Percentiles rank a stretch among this genome's conserved stretches.
Evolutionary conservation across 1,140 invertebrate genomes (phyloP).

Genomic region (fruit fly (Drosophila melanogaster)): Release_6_plus_ISO1_MT NT_033777.3:20351001-20351500

Average conservation of each 20-base stretch:
- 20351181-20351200: conserved; percentile 22
- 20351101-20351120: background rate
- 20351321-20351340: conserved; percentile 28
- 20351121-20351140: background rate
- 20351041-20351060: background rate
- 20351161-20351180: background rate
- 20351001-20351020: background rate
- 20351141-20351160: conserved; percentile 6
- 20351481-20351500: conserved; percentile 83
- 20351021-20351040: background rate
- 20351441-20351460: conserved; percentile 20
- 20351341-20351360: conserved; percentile 36
- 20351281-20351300: conserved; percentile 31
- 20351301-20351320: conserved; percentile 50
- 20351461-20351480: conserved; percentile 79
- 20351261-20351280: conserved; percentile 17
- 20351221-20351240: conserved; percentile 61
- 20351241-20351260: conserved; percentile 44
- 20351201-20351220: conserved; percentile 14
- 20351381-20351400: background rate
- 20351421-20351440: conserved; percentile 23
- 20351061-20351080: background rate
- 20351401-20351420: background rate
- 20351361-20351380: conserved; percentile 41
- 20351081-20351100: background rate